These are phyloP conservation scores for Mus minutoides DNA, from an alignment of 2,797 vertebrate species.

Conservation along the genomic window DNA sequence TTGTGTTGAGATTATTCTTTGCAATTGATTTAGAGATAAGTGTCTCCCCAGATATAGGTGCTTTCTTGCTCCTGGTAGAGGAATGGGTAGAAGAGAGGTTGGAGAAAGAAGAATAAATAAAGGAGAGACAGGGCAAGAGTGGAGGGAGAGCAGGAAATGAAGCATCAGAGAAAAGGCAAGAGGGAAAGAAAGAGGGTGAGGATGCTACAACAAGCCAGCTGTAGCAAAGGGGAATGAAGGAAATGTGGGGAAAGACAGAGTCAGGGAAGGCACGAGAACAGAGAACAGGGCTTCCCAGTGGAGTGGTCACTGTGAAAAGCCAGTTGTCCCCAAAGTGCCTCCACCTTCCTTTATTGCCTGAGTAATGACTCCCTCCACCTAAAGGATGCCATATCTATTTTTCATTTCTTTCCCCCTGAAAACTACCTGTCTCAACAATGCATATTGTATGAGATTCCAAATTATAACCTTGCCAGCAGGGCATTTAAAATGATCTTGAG, in stretches of 20 bases:
- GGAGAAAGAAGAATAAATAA: not conserved
- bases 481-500: conserved; percentile 48
- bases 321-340: not conserved
- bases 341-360: not conserved
- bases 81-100: not conserved
- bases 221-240: not conserved
- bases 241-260: not conserved
- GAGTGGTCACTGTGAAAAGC: not conserved
- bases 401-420: conserved; percentile 46
- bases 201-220: not conserved
- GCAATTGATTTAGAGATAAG: not conserved
- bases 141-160: not conserved
- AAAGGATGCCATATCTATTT: not conserved
- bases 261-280: not conserved
- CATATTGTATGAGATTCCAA: conserved; percentile 48
- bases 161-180: not conserved
- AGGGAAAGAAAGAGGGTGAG: not conserved
- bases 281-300: not conserved
- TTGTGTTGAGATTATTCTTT: not conserved
- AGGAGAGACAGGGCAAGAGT: not conserved
- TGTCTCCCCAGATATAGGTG: not conserved
- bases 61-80: not conserved
- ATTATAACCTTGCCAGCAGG: conserved; percentile 46
- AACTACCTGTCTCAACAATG: not conserved
- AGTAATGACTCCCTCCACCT: not conserved